phyloP scores from a whole-genome alignment of 1,140 invertebrate genomes.

The Drosophila azteca region DNA sequence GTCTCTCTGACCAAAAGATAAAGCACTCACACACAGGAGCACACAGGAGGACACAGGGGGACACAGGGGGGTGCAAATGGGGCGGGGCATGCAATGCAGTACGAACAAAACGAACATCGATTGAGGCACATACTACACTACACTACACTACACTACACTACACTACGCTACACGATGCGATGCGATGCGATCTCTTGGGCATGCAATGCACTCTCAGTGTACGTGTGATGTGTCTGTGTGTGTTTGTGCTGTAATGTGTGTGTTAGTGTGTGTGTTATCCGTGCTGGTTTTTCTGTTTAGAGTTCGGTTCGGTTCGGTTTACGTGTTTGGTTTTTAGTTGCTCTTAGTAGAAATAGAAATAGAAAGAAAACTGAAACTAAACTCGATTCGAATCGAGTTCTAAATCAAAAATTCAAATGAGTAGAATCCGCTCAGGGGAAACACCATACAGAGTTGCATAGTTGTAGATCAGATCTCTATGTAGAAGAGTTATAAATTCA shows the following conservation, averaged over 20 bases:
- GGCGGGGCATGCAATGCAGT: slow-evolving; percentile 33
- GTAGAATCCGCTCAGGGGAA: slow-evolving; percentile 26
- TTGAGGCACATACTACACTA: slow-evolving; percentile 8
- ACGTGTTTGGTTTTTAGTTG: slow-evolving; percentile 73
- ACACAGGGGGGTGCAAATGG: no score
- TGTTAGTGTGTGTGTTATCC: slow-evolving; percentile 30
- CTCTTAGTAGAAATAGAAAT: slow-evolving; percentile 51
- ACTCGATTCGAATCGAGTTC: slow-evolving; percentile 30
- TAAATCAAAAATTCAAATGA: slow-evolving; percentile 58
- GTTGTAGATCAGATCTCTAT: slow-evolving; percentile 39
- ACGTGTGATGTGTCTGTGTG: no score
- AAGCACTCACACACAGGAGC: slow-evolving; percentile 1
- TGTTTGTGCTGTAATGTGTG: no score
- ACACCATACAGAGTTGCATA: slow-evolving; percentile 33
- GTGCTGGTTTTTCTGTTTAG: slow-evolving; percentile 38
- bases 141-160: no score
- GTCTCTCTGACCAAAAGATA: slow-evolving; percentile 6
- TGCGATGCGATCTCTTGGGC: slow-evolving; percentile 27
- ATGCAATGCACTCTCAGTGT: slow-evolving; percentile 35
- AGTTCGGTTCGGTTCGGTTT: slow-evolving; percentile 51
- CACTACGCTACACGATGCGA: no score
- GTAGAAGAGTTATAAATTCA: slow-evolving; percentile 57
- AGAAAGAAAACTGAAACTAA: slow-evolving; percentile 56
- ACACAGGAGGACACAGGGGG: background rate
- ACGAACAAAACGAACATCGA: slow-evolving; percentile 20